phyloP scores from a whole-genome alignment of 2,888 invertebrate species.

The Amblyteles armatorius region DNA sequence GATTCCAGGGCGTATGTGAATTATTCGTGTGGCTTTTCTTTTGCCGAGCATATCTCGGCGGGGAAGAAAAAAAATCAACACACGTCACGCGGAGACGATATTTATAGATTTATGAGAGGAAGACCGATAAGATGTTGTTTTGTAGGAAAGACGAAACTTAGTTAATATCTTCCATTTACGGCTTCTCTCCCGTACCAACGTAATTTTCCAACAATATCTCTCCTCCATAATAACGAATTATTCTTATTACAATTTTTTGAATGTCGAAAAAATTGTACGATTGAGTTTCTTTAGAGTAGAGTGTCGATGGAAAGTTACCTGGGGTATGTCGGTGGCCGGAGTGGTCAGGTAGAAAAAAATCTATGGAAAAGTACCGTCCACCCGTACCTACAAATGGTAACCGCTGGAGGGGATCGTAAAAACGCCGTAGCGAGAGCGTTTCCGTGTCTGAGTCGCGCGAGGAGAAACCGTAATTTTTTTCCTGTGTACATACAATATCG shows the following conservation, averaged over 20 bases:
- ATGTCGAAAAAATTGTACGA: too few species aligned
- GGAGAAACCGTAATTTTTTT: not conserved
- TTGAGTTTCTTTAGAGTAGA: too few species aligned
- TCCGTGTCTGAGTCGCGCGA: conserved; percentile 22
- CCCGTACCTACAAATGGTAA: not conserved
- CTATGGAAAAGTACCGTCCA: conserved; percentile 47
- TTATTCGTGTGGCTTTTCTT: not conserved
- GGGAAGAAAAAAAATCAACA: not conserved
- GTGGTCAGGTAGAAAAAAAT: not conserved
- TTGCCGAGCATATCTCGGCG: not conserved
- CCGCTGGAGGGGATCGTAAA: not conserved
- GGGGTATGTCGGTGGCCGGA: too few species aligned
- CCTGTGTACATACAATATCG: not conserved
- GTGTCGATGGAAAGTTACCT: too few species aligned
- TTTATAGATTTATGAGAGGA: not conserved
- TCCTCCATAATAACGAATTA: too few species aligned
- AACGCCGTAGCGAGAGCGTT: not conserved
- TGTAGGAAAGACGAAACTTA: not conserved
- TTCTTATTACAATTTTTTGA: too few species aligned
- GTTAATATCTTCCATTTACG: not conserved
- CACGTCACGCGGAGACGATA: not conserved
- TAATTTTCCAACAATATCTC: not conserved
- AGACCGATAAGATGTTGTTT: not conserved
- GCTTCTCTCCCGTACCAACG: not conserved
- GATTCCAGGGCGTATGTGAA: not conserved